phyloP scores from a whole-genome alignment of 2,888 invertebrate species.

The Synanthedon myopaeformis region DNA sequence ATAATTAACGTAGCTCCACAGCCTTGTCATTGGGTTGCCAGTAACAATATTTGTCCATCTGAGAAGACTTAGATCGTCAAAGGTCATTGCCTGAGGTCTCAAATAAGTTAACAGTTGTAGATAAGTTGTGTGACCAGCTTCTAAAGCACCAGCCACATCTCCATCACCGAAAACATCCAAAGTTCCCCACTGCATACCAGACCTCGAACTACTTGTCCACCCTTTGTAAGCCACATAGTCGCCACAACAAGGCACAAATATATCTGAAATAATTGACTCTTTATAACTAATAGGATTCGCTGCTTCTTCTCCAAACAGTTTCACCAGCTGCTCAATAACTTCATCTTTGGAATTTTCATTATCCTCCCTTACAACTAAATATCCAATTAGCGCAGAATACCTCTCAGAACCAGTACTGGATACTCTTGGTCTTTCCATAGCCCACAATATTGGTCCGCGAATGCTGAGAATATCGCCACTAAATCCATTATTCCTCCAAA shows the following conservation, averaged over 20 bases:
- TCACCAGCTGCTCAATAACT: constrained; percentile 44
- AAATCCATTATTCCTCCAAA: constrained; percentile 47
- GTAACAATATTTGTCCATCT: constrained; percentile 27
- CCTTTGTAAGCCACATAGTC: constrained; percentile 41
- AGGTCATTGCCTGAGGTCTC: constrained; percentile 52
- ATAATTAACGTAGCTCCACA: constrained; percentile 30
- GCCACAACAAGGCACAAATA: constrained; percentile 50
- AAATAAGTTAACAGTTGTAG: constrained; percentile 39
- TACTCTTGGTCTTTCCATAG: constrained; percentile 44
- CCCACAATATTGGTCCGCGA: constrained; percentile 59
- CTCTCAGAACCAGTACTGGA: constrained; percentile 37
- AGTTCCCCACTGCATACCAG: constrained; percentile 49
- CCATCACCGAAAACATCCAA: constrained; percentile 56
- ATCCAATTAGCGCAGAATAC: constrained; percentile 39
- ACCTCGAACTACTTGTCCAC: constrained; percentile 14
- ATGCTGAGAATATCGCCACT: constrained; percentile 59
- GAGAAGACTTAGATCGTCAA: constrained; percentile 32
- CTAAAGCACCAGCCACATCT: constrained; percentile 47
- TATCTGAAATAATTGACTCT: constrained; percentile 36
- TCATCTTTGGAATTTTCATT: constrained; percentile 22
- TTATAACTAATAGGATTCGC: constrained; percentile 34
- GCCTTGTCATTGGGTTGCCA: constrained; percentile 17
- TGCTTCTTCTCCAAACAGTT: constrained; percentile 46
- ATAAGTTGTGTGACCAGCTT: constrained; percentile 54
- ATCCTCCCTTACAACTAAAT: constrained; percentile 26